These are phyloP conservation scores for Hyperoodon ampullatus DNA, from an alignment of 2,113 vertebrate genomes.

Conservation along the genomic window DNA sequence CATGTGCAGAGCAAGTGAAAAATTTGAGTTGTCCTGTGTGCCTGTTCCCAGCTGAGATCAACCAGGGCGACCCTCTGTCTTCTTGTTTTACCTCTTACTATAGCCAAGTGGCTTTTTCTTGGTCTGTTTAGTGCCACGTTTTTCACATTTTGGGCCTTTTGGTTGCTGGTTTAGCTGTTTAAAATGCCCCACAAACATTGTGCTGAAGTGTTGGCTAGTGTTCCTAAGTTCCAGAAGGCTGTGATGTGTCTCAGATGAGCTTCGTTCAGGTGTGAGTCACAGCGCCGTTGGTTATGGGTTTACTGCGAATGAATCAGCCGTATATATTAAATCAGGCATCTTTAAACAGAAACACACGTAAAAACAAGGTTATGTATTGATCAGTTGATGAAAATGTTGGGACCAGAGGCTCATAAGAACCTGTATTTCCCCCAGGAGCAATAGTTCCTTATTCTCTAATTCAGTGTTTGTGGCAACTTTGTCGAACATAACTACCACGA, in stretches of 20 bases:
- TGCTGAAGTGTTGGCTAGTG: no score
- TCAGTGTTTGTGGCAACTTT: no score
- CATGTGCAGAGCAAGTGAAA: neutral
- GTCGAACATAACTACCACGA: no score
- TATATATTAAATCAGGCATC: neutral
- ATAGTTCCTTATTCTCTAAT: no score
- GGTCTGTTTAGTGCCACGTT: neutral
- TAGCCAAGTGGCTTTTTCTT: neutral
- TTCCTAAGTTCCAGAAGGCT: neutral
- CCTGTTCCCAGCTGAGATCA: neutral
- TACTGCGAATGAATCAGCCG: rapidly evolving
- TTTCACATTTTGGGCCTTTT: no score
- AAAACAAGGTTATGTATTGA: neutral
- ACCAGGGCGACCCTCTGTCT: neutral
- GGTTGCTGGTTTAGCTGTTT: no score
- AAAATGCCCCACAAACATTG: no score
- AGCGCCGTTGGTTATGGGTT: neutral
- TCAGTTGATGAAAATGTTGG: rapidly evolving
- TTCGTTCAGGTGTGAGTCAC: neutral
- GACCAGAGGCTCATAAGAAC: no score
- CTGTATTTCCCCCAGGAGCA: no score
- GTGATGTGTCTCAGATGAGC: neutral
- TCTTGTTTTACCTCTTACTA: neutral
- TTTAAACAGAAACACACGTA: neutral
- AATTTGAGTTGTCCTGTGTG: rapidly evolving